Base-by-base conservation (phyloP, 1,140 invertebrate genomes). In the Sipha flava region DNA sequence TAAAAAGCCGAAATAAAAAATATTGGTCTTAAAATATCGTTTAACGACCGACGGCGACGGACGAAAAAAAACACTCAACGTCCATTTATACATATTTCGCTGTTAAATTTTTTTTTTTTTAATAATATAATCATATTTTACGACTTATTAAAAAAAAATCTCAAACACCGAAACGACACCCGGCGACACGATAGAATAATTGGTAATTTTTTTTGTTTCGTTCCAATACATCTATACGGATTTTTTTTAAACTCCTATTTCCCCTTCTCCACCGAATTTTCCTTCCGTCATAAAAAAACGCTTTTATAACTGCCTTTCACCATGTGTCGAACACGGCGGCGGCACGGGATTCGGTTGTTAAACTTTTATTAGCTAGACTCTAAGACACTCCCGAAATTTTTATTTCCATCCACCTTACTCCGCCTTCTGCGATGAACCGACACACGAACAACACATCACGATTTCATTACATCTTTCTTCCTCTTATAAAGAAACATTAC, bases 71-170 rank as follows among this genome's bases (percentile, higher is more conserved):
- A 54, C 37, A 77, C 34, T 2, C 23, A 26, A 23, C 45, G 43
- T 26, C 68, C 43, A 47, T 73, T 75, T 75, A 75, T 77, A 37
- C 29, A 31, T 43, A 40, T 43, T 66, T 21, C 21, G 37, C 62
- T 12, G 34, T 40, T 34, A 40, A 66, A 31, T 75, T 52, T 47
- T n/a, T 31, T 75, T 75, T 31, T 14, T 68, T 47, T 70, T 7
- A 57, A 77, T 59, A 59, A 77, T 43, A 43, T 59, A 59, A 77
- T 77, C 73, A 43, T 77, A 77, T 77, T 77, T 77, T 77, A 77
- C 23, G 73, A 77, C 73, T 77, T 77, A 43, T 77, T 77, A 77
- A 77, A 77, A 49, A 75, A 59, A 64, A 59, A 77, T 59, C 73
- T 43, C 73, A n/a, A 34, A 77, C 52, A 40, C 52, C 72, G 18